A percentile compares a stretch with the other conserved stretches of the same genome.
These are phyloP conservation scores for Mythimna lalbum DNA, from an alignment of 2,888 invertebrate species.

Conservation along the genomic window DNA sequence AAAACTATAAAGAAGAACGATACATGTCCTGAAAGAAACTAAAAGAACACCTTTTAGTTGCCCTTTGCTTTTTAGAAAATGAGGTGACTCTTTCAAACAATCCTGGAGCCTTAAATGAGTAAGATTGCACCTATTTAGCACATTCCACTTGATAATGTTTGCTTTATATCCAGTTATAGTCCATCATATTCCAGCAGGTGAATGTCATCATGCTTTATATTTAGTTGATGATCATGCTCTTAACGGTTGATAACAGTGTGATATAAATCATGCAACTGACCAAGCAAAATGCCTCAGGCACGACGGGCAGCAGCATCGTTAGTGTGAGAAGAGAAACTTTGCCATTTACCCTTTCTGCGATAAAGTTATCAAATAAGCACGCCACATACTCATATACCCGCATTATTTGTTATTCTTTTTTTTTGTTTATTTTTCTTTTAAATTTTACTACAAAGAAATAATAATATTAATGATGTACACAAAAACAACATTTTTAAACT, in stretches of 20 bases:
- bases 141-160: background rate
- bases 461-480: no score
- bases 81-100: no score
- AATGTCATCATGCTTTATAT: conserved; percentile 24
- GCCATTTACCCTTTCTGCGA: background rate
- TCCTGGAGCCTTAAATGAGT: no score
- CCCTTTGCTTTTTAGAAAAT: no score
- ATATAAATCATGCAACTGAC: conserved; percentile 22
- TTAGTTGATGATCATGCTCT: conserved; percentile 15
- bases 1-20: no score
- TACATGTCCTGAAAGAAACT: no score
- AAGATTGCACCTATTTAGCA: background rate
- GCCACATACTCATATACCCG: no score
- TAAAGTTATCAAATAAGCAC: background rate
- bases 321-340: background rate
- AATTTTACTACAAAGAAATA: no score
- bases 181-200: background rate
- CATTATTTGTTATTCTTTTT: no score
- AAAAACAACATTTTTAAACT: no score
- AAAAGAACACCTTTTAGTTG: no score
- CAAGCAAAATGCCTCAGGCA: conserved; percentile 22
- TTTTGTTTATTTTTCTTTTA: no score
- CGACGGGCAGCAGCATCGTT: background rate
- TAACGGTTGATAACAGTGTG: conserved; percentile 22
- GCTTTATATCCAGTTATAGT: background rate